Percentiles rank a stretch among this genome's conserved stretches.
phyloP scores from a whole-genome alignment of 2,888 invertebrate genomes.

The Melikaiella ostensackeni region DNA sequence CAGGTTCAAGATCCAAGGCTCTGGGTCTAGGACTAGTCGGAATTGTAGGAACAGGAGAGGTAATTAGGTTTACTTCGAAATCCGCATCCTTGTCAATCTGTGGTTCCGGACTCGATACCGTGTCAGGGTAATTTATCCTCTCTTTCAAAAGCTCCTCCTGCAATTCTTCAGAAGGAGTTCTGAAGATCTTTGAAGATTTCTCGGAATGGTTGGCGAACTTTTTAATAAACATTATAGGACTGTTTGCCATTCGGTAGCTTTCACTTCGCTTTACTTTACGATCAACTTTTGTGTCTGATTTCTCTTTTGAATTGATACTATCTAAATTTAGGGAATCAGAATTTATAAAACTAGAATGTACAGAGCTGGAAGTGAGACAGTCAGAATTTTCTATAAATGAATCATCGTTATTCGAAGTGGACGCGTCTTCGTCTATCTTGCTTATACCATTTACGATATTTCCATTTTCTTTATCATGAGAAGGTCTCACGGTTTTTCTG shows the following conservation, averaged over 20 bases:
- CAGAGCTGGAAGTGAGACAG: neutral
- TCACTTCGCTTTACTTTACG: slow-evolving; percentile 87
- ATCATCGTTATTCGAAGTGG: neutral
- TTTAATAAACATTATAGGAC: slow-evolving; percentile 83
- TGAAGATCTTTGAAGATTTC: slow-evolving; percentile 67
- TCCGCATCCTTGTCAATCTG: slow-evolving; percentile 67
- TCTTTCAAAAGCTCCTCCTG: slow-evolving; percentile 80
- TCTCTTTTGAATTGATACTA: neutral
- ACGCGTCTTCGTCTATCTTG: neutral
- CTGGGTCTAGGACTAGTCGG: slow-evolving; percentile 81
- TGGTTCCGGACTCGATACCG: slow-evolving; percentile 78
- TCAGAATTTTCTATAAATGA: neutral
- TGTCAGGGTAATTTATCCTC: slow-evolving; percentile 85
- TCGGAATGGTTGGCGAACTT: slow-evolving; percentile 58
- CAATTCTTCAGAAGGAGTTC: slow-evolving; percentile 74
- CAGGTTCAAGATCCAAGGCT: slow-evolving; percentile 82
- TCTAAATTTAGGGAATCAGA: slow-evolving; percentile 1
- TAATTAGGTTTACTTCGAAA: slow-evolving; percentile 71
- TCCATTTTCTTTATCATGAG: slow-evolving; percentile 44
- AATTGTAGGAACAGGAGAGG: slow-evolving; percentile 50
- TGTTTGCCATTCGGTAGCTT: slow-evolving; percentile 90
- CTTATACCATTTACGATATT: neutral
- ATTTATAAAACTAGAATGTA: neutral
- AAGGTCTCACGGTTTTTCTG: slow-evolving; percentile 48
- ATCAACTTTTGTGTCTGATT: slow-evolving; percentile 41